These are phyloP conservation scores for Agrochola lychnidis DNA, from an alignment of 2,888 invertebrate genomes.

Conservation along the genomic window DNA sequence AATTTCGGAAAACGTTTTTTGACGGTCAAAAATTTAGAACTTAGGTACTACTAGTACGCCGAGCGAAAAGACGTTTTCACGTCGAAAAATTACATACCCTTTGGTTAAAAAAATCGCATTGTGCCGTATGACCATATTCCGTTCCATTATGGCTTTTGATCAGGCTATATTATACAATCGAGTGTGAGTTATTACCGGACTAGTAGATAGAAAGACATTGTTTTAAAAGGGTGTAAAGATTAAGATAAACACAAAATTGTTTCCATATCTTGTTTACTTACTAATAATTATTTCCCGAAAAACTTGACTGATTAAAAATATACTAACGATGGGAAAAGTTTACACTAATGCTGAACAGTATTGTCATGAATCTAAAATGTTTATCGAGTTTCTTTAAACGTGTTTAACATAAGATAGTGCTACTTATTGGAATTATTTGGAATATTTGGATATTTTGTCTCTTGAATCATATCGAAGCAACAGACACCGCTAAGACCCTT, in stretches of 20 bases:
- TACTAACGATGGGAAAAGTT: slow-evolving; percentile 19
- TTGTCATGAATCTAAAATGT: slow-evolving; percentile 13
- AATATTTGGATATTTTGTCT: slow-evolving; percentile 23
- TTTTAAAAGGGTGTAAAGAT: background rate
- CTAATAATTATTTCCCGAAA: slow-evolving; percentile 21
- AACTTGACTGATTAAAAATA: slow-evolving; percentile 23
- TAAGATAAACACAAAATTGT: background rate
- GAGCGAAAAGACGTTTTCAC: no score
- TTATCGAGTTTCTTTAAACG: background rate
- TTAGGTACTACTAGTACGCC: no score
- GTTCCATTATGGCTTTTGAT: background rate
- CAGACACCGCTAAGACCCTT: slow-evolving; percentile 76
- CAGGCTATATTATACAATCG: no score
- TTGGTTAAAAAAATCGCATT: no score
- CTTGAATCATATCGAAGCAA: slow-evolving; percentile 71
- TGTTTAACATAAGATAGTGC: background rate
- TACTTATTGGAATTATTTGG: background rate
- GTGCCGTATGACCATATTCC: background rate
- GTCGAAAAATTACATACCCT: no score
- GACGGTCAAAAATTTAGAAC: no score
- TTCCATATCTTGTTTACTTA: slow-evolving; percentile 43
- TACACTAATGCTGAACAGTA: background rate
- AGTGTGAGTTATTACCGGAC: background rate
- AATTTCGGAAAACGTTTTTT: no score
- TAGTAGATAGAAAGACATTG: background rate